Evolutionary conservation across 2,888 invertebrate species (phyloP).

Genomic region (Noctuana brunneofusca): DNA sequence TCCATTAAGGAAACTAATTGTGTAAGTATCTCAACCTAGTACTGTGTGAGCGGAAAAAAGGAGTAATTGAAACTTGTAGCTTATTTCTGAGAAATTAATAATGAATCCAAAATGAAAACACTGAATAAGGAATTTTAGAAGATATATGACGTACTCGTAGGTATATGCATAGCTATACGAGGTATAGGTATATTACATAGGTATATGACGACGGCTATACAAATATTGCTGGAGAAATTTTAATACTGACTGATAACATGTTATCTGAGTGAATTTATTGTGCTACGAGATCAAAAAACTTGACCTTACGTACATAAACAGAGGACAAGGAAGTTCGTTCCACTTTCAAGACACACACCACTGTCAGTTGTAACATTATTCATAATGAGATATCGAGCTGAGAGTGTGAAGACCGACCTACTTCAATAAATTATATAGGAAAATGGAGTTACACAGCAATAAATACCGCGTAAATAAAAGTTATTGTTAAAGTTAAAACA

Average conservation of each 20-base stretch:
- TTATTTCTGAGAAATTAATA: background rate
- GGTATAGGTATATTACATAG: no score
- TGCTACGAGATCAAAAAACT: conserved; percentile 15
- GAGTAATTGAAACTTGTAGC: background rate
- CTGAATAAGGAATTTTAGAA: no score
- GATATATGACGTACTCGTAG: no score
- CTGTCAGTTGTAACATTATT: background rate
- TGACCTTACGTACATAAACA: conserved; percentile 15
- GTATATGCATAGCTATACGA: no score
- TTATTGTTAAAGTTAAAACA: background rate
- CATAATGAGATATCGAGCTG: background rate
- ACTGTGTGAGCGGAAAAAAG: background rate
- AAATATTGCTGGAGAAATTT: background rate
- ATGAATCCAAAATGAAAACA: background rate
- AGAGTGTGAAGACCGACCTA: background rate
- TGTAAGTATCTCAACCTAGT: background rate
- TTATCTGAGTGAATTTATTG: background rate
- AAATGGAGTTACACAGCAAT: background rate
- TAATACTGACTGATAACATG: background rate
- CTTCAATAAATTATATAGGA: background rate
- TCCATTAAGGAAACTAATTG: background rate
- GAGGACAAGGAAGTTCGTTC: conserved; percentile 28
- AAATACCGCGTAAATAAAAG: background rate
- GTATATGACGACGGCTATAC: background rate
- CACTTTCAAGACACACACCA: conserved; percentile 15